A percentile compares a stretch with the other conserved stretches of the same genome.
phyloP scores from a whole-genome alignment of 2,113 vertebrate species.

The Elephantulus edwardii region DNA sequence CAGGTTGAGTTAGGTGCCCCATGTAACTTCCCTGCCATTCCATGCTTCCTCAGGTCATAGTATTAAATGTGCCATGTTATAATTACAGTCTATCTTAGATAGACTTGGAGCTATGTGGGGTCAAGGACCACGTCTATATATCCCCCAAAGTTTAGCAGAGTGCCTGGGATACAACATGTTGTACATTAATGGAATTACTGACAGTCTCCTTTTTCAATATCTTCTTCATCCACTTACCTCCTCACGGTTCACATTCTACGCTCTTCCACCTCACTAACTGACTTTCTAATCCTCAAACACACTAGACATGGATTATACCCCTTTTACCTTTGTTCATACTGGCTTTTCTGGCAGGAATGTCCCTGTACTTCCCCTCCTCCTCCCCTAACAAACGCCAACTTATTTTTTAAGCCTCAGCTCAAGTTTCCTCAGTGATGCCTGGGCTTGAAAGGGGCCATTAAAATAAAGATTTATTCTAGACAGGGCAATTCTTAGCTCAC shows the following conservation, averaged over 20 bases:
- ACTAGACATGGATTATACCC: neutral
- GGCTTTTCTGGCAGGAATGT: slow-evolving; percentile 34
- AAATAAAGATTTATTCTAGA: slow-evolving; percentile 70
- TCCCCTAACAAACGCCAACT: slow-evolving; percentile 53
- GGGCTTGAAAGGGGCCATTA: slow-evolving; percentile 60
- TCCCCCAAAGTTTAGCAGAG: neutral
- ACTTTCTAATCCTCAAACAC: slow-evolving; percentile 4
- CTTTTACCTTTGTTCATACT: slow-evolving; percentile 40
- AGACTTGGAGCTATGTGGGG: neutral
- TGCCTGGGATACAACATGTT: neutral
- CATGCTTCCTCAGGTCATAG: neutral
- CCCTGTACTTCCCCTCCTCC: neutral
- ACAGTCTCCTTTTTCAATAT: neutral
- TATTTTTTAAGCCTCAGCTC: slow-evolving; percentile 64
- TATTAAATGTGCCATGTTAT: neutral
- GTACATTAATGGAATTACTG: neutral
- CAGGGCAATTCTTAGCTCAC: slow-evolving; percentile 67
- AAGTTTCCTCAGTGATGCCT: slow-evolving; percentile 56
- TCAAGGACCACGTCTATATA: neutral
- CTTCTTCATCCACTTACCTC: neutral
- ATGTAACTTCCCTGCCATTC: neutral
- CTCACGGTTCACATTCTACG: neutral
- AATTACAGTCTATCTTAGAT: neutral
- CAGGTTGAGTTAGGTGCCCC: neutral
- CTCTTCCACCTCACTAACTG: neutral